These are phyloP conservation scores for Phocoena phocoena DNA, from an alignment of 2,113 vertebrate genomes.

Conservation along the genomic window DNA sequence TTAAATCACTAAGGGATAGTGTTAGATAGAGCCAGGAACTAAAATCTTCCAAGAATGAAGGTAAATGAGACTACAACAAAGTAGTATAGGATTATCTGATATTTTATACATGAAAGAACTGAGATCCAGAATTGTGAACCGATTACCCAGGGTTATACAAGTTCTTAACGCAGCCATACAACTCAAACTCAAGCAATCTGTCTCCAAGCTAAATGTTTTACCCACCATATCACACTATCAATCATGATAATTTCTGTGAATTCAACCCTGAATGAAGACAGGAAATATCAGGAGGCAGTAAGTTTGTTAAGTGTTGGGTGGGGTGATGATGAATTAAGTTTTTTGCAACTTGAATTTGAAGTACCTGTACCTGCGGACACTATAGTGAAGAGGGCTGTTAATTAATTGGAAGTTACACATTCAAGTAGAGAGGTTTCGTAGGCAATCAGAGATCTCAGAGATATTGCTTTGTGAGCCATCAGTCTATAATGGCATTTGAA, in stretches of 20 bases:
- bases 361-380: too few relatives aligned
- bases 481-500: not conserved
- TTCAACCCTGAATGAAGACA: not conserved
- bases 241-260: not conserved
- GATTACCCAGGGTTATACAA: not conserved
- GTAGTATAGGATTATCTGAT: not conserved
- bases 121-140: not conserved
- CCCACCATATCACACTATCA: not conserved
- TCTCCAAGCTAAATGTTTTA: not conserved
- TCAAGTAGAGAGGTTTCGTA: not conserved
- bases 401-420: not conserved
- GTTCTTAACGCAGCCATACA: not conserved
- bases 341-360: not conserved
- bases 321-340: not conserved
- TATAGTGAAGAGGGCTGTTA: not conserved
- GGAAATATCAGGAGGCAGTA: not conserved
- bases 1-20: not conserved
- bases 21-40: not conserved
- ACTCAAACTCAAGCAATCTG: not conserved
- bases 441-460: not conserved
- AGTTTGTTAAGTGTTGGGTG: not conserved
- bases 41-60: not conserved
- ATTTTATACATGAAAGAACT: not conserved
- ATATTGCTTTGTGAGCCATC: not conserved
- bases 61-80: not conserved